Conservation (phyloP, 37 sponge, comb jelly and placozoan genomes). For the Hexactinellida sp. region DNA sequence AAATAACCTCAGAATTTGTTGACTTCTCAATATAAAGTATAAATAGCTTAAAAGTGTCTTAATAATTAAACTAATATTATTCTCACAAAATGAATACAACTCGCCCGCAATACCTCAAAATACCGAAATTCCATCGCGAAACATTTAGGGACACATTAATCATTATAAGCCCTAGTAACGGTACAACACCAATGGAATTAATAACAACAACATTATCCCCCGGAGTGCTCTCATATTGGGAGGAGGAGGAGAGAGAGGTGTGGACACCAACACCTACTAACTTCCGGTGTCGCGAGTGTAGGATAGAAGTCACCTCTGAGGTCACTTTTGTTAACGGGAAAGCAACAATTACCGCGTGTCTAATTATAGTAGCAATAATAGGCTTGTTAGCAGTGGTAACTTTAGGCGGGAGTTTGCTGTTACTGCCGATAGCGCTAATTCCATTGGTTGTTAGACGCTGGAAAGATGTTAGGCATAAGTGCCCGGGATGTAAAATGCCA, state of each 20-base stretch:
- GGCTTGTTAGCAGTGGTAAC: neutral
- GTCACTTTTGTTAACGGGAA: neutral
- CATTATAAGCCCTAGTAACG: neutral
- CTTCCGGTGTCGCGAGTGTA: constrained; percentile 11
- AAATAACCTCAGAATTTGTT: no score
- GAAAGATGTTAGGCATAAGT: neutral
- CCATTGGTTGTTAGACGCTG: neutral
- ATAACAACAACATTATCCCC: neutral
- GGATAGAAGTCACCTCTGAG: neutral
- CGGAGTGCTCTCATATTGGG: neutral
- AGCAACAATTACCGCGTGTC: neutral
- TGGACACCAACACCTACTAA: neutral
- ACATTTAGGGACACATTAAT: neutral
- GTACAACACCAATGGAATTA: neutral
- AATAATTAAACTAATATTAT: no score
- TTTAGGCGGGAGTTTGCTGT: neutral
- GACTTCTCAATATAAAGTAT: no score
- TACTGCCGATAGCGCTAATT: neutral
- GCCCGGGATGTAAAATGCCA: neutral
- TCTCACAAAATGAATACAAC: no score
- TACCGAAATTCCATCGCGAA: neutral
- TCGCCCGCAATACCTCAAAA: neutral
- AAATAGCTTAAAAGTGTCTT: no score
- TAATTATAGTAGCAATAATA: neutral
- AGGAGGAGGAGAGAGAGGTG: neutral